Base-by-base conservation (phyloP, 2,888 invertebrate species). In the Luperina nickerlii region DNA sequence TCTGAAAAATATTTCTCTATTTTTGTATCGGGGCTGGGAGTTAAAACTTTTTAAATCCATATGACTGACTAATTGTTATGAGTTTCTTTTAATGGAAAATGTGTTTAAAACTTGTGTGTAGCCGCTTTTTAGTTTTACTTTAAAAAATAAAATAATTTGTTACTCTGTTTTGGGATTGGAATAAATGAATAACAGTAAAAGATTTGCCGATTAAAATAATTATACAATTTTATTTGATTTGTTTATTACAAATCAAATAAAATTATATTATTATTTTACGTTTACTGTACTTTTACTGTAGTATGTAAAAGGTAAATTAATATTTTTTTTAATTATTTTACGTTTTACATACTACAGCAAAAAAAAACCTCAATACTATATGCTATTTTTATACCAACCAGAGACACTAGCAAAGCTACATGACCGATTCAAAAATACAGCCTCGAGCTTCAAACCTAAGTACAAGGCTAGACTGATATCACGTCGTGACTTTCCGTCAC, bases 371-470 rank as follows among this genome's bases (percentile, higher is more conserved):
- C 8, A n/a, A 51, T 4, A 38, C 5, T 9, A n/a, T 15, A 24
- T 60, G 13, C n/a, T 71, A 70, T 45, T 65, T 60, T 51, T 2
- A 18, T 65, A n/a, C 6, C 38, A 83, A 13, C 6, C 48, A 62
- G 45, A 24, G 15, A 60, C 9, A 42, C 9, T 9, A 24, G 24
- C n/a, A 20, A 63, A 81, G 11, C 68, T 63, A 54, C 38, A 32
- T 32, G 32, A 54, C 32, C 8, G 51, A 48, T 73, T 71, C 60
- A 48, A 78, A 84, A 86, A 86, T 82, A 86, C 67, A 76, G 7
- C 65, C 13, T 27, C 18, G 27, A 51, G n/a, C 27, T 48, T 15
- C 20, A 9, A 60, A 2, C 48, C 57, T 86, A 78, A 78, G 78
- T 78, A 83, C 76, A 76, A 76, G n/a, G 65, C 78, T 65, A 67